Base-by-base conservation (phyloP, 2,113 vertebrate species). In the Clarias magur region DNA sequence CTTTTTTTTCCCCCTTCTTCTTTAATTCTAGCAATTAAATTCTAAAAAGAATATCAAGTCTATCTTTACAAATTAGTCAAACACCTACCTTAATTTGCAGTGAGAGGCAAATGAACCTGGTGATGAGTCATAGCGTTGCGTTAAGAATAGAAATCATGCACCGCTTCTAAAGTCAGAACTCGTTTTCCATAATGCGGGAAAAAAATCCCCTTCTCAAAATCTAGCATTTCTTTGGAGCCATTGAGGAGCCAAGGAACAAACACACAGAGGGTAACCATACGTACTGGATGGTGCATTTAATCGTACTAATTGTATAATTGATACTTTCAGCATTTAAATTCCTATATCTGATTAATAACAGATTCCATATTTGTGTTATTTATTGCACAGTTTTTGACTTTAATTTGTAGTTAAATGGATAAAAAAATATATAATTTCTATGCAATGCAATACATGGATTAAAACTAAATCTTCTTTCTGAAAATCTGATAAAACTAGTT, bases 71-170 rank as follows among this genome's bases (percentile, higher is more conserved):
- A 93, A 91, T 95, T 95, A 93, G 91, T 93, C 90, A 94, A 92
- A 95, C 94, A 93, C 94, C 94, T 94, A 95, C 94, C 93, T 93
- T 95, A 91, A 94, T 95, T 95, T 96, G 92, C 94, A 93, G 92
- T 89, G 91, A 94, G 95, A 95, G 91, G 93, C 93, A 95, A 93
- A 94, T 95, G 91, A 95, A 93, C 94, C 94, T 92, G 92, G 88
- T 91, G 93, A 94, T 95, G 95, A 95, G 92, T 96, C 95, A 95
- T 84, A 92, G 92, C 90, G 90, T 92, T 91, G 92, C 92, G 92
- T 92, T 89, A 88, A 91, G 90, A 91, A 91, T 92, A 91, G 86
- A 92, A 93, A 92, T 92, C 91, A 92, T 86, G 88, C 84, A 92
- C 86, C 86, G 7, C 90, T 88, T 89, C 86, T 89, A 88, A 85